These are phyloP conservation scores for Lapara coniferarum DNA, from an alignment of 2,888 invertebrate genomes.

Conservation along the genomic window DNA sequence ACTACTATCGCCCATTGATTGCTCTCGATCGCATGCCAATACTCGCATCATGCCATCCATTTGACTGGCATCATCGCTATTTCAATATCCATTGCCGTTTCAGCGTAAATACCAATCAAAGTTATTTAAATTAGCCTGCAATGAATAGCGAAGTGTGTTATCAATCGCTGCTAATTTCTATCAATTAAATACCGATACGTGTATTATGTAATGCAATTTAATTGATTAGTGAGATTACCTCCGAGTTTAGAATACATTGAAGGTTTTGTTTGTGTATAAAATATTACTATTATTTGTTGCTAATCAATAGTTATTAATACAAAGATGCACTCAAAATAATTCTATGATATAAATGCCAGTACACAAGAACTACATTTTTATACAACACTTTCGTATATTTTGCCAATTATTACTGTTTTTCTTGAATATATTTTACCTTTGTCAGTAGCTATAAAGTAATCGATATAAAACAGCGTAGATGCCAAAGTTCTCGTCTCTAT, in stretches of 20 bases:
- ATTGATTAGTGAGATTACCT: not conserved
- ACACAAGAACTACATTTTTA: not conserved
- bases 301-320: not conserved
- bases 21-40: conserved; percentile 65
- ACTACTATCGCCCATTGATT: conserved; percentile 56
- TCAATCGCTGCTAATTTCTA: not conserved
- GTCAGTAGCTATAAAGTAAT: conserved; percentile 30
- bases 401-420: not conserved
- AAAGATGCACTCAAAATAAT: not conserved
- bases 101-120: not conserved
- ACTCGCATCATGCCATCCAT: conserved; percentile 42
- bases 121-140: not conserved
- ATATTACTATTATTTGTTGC: not conserved
- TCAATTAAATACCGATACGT: conserved; percentile 22
- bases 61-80: not conserved
- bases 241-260: not conserved
- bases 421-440: not conserved
- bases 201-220: not conserved
- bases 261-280: not conserved
- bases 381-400: not conserved
- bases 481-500: conserved; percentile 2
- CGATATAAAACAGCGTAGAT: conserved; percentile 30
- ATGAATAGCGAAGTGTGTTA: not conserved
- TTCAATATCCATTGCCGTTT: not conserved
- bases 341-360: not conserved